A percentile compares a stretch with the other conserved stretches of the same genome.
These are phyloP conservation scores for Drosophila engyochracea DNA, from an alignment of 2,888 invertebrate genomes.

Conservation along the genomic window DNA sequence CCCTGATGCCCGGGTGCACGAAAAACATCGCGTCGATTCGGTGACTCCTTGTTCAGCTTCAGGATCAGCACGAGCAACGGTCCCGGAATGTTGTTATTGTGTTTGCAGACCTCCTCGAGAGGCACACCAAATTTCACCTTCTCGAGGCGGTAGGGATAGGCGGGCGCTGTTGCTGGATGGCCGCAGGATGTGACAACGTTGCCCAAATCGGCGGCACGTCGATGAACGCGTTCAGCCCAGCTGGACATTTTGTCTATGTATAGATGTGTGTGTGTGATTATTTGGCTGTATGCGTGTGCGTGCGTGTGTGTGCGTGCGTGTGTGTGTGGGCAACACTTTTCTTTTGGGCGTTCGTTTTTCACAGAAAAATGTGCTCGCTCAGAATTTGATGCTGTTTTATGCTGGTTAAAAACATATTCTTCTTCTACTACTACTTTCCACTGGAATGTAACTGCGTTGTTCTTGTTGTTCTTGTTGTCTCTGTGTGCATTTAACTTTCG, in stretches of 20 bases:
- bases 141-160: constrained; percentile 93
- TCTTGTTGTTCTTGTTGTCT: constrained; percentile 35
- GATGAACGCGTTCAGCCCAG: constrained; percentile 96
- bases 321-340: constrained; percentile 60
- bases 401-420: constrained; percentile 66
- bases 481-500: constrained; percentile 58
- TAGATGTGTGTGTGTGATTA: constrained; percentile 33
- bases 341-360: constrained; percentile 67
- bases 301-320: constrained; percentile 15
- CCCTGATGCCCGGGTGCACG: constrained; percentile 98
- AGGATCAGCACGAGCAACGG: constrained; percentile 95
- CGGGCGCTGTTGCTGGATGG: constrained; percentile 90
- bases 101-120: constrained; percentile 96
- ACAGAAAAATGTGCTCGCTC: constrained; percentile 73
- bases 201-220: constrained; percentile 95
- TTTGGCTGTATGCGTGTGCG: constrained; percentile 42
- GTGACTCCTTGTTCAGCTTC: constrained; percentile 97
- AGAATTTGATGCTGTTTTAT: constrained; percentile 74
- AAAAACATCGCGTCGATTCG: constrained; percentile 96
- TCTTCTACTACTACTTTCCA: constrained; percentile 48
- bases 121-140: constrained; percentile 98
- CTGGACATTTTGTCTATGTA: constrained; percentile 88
- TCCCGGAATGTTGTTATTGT: constrained; percentile 97
- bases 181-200: constrained; percentile 97
- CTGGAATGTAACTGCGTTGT: constrained; percentile 70